Evolutionary conservation across 2,797 vertebrate genomes (phyloP).

Genomic region (Tarsius wallacei): DNA sequence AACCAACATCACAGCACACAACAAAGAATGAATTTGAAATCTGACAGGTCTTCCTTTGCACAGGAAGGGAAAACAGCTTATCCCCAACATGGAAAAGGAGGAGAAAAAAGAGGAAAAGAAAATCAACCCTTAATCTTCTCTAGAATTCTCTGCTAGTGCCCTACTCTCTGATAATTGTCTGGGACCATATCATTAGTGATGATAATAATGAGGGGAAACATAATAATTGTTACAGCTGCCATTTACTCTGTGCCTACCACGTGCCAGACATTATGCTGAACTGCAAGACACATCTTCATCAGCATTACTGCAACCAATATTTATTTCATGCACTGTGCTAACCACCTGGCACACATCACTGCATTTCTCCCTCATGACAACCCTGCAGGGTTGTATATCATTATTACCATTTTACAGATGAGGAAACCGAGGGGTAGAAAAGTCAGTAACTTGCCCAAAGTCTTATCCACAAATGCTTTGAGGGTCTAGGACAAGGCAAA

Average conservation of each 20-base stretch:
- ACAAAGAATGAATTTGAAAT: neutral
- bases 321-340: neutral
- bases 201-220: neutral
- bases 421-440: neutral
- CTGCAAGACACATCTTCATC: neutral
- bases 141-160: neutral
- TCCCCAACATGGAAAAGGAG: neutral
- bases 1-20: neutral
- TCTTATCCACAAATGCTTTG: neutral
- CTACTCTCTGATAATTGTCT: neutral
- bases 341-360: neutral
- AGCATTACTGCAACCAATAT: neutral
- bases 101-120: neutral
- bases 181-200: neutral
- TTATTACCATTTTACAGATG: neutral
- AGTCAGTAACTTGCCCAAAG: neutral
- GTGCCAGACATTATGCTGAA: neutral
- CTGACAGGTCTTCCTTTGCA: neutral
- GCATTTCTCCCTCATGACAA: neutral
- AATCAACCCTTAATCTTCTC: neutral
- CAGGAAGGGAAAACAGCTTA: neutral
- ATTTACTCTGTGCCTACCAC: neutral
- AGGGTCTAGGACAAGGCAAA: neutral
- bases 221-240: neutral
- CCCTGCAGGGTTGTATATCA: neutral